phyloP scores from a whole-genome alignment of 2,888 invertebrate species.

The Heteromyza rotundicornis region DNA sequence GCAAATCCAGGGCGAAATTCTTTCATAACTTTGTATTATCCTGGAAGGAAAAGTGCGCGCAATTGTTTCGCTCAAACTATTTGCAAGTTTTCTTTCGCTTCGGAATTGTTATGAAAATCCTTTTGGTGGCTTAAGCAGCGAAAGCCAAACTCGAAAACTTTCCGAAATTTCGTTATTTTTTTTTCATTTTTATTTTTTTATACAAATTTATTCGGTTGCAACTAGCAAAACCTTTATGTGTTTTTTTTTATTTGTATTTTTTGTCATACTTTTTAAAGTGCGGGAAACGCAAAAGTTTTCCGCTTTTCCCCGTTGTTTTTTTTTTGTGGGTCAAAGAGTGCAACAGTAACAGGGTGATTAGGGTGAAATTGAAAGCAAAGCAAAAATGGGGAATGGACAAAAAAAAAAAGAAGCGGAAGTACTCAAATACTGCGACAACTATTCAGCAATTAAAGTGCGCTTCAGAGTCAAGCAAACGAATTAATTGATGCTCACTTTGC shows the following conservation, averaged over 20 bases:
- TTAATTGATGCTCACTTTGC: too few species aligned
- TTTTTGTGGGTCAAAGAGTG: too few species aligned
- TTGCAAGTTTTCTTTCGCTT: background rate
- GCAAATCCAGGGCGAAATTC: background rate
- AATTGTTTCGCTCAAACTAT: constrained; percentile 7
- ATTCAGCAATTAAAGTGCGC: too few species aligned
- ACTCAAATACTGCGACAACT: too few species aligned
- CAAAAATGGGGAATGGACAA: too few species aligned
- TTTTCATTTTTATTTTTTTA: background rate
- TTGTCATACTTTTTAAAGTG: background rate
- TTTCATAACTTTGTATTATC: background rate
- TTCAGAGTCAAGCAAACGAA: too few species aligned
- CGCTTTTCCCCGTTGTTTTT: background rate
- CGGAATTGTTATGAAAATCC: constrained; percentile 1
- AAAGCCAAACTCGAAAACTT: background rate
- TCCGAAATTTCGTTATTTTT: background rate
- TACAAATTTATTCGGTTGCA: too few species aligned
- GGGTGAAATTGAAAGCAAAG: too few species aligned
- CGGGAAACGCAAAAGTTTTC: background rate
- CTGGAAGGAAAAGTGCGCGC: background rate
- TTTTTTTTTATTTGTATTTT: too few species aligned
- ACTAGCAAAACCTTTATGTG: too few species aligned
- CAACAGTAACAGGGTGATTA: too few species aligned
- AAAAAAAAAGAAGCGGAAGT: too few species aligned
- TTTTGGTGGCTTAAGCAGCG: background rate